Evolutionary conservation across 2,797 vertebrate genomes (phyloP), one percentile per base, ranked within the genome.

Genomic region (Sebastiscus albofasciatus): DNA sequence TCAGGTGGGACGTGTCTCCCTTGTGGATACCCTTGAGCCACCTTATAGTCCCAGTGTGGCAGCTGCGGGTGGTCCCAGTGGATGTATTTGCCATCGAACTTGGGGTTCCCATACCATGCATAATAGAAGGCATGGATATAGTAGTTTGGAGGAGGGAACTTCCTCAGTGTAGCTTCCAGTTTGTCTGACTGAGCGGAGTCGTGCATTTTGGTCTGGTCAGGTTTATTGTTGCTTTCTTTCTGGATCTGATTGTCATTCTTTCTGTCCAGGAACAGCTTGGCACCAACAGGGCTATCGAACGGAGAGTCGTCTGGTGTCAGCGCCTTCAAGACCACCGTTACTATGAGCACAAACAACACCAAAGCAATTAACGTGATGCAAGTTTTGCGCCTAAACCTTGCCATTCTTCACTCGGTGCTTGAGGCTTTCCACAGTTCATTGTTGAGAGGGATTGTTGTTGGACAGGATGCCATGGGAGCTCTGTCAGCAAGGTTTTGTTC

Each of bases 61-160:
- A 99, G 87, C 71, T 97, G 67, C 0, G 95, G 96, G 81, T 99
- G 99, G 87, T 99, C 95, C 99, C 99, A 99, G 93, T 99, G 99
- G 93, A 99, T 90, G 71, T 98, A 99, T 94, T 97, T 98, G 49
- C 97, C 96, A 89, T 99, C 97, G 89, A 96, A 97, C 86, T 96
- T 95, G 31, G 97, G 98, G 92, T 96, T 99, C 70, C 99, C 99
- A 87, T 95, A 99, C 99, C 99, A 99, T 0, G 84, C 92, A 52
- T 99, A 99, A 91, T 99, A 99, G 91, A 99, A 99, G 27, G 95
- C 92, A 79, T 99, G 99, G 18, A 99, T 86, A 46, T 97, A 96
- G 86, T 99, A 99, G 94, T 99, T 99, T 36, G 97, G 97, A 84
- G 96, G 91, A 85, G 96, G 95, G 27, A 96, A 92, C 22, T 93